Base-by-base conservation (phyloP, 2,888 invertebrate species). In the Aromia moschata region DNA sequence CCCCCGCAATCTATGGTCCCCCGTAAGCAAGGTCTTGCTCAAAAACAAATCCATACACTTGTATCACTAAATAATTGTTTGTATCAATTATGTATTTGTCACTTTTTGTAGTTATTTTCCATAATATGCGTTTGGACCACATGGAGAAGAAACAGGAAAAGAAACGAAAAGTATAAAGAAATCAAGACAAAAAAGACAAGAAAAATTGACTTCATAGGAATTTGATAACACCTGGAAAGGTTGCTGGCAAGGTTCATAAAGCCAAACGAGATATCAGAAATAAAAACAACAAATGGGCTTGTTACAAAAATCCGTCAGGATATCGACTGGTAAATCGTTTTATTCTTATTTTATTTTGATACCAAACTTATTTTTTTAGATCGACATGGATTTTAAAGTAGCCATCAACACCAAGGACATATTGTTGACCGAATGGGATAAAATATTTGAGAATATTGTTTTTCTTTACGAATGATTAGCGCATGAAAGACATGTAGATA, bases 171-270 rank as follows among this genome's bases (percentile, higher is more conserved):
- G n/a, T n/a, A n/a, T n/a, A n/a, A n/a, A n/a, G n/a, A n/a, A n/a
- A n/a, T n/a, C n/a, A n/a, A n/a, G n/a, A n/a, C n/a, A n/a, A n/a
- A n/a, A n/a, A n/a, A n/a, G n/a, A n/a, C n/a, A n/a, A n/a, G 66
- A 68, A 17, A 66, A 64, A 25, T 45, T 68, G 47, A 54, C 52
- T 17, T 17, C 46, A 1, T 60, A 66, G 37, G 40, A 67, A 16
- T 67, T 67, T 41, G 67, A 67, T 41, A 12, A 14, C 14, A 38
- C 11, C 2, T 68, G 68, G 66, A 62, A 66, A 46, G 64, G 62
- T 2, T 68, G 68, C 36, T 44, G 53, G 18, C 53, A 58, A 46
- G 43, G 17, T 18, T 41, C 25, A 36, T 56, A 9, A 51, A 53
- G 17, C 18, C 17, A 16, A 33, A 53, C 15, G 18, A 41, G 31